Base-by-base conservation (phyloP, 2,888 invertebrate species). In the Schrankia costaestrigalis region DNA sequence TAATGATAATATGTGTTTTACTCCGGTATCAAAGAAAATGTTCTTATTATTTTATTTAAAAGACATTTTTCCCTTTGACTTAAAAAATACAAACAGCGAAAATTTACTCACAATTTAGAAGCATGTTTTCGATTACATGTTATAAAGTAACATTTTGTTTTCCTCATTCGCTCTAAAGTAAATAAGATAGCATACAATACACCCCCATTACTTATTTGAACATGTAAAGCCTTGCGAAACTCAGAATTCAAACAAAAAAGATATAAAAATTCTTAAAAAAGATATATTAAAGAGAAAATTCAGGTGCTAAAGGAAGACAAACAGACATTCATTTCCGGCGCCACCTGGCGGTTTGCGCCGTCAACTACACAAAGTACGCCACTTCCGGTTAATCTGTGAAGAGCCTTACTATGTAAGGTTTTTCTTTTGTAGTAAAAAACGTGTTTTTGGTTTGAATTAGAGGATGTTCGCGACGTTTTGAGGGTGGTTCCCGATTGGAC, bases 281-380 rank as follows among this genome's bases (percentile, higher is more conserved):
- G 14, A 28, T 12, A 36, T 31, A 35, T 44, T 7, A 13, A 30
- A 56, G 43, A 41, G 53, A 33, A 35, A 68, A 63, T 65, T 67
- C 63, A 56, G 58, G 62, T 58, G 63, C 57, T 64, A 56, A 51
- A 63, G 71, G 71, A 73, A 72, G 69, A 72, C 66, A 68, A 72
- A 72, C 75, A 73, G 75, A 72, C 70, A 62, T 69, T 70, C 70
- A 76, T 76, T 71, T 76, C 75, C 75, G 71, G 56, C 43, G 48
- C 56, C 56, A 58, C 52, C 56, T 56, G 39, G 52, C 51, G 43
- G 49, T 49, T 35, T 56, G 56, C 40, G 36, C 60, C 64, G 69
- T 65, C 70, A 61, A 48, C 59, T 53, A 47, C 71, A 68, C 63
- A 65, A 61, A 65, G 59, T 56, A 56, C 63, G 63, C 62, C 51